A percentile compares a stretch with the other conserved stretches of the same genome.
phyloP scores from a whole-genome alignment of 2,797 vertebrate species.

The Lacerta viridis region DNA sequence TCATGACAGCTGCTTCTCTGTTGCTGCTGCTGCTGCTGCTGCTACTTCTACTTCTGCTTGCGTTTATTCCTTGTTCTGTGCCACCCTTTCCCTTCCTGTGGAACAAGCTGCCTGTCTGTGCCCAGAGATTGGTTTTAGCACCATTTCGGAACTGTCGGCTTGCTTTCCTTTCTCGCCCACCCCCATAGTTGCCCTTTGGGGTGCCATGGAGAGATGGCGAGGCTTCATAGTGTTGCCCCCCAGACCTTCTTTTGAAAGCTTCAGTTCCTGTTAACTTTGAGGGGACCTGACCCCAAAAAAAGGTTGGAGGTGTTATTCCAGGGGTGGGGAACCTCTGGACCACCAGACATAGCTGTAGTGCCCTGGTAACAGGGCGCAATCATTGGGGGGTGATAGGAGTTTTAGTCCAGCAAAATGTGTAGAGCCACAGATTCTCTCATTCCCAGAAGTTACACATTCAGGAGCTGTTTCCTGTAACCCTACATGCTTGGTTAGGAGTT shows the following conservation, averaged over 20 bases:
- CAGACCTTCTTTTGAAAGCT: no score
- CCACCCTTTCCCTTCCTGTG: not conserved
- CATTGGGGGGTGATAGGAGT: no score
- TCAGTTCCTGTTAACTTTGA: not conserved
- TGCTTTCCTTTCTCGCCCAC: not conserved
- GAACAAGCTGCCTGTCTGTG: not conserved
- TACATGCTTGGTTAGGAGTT: not conserved
- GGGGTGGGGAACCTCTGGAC: no score
- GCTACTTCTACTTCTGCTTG: conserved; percentile 50
- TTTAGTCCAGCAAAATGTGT: not conserved
- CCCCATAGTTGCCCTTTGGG: not conserved
- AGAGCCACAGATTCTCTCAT: no score
- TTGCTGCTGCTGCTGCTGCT: conserved; percentile 24
- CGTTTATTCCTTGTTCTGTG: not conserved
- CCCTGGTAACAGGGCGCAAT: no score
- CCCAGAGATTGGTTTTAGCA: not conserved
- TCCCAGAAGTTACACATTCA: not conserved
- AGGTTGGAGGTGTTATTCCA: not conserved
- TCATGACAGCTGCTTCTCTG: conserved; percentile 68
- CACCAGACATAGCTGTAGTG: no score
- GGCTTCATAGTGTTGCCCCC: not conserved
- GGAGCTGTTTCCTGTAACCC: not conserved
- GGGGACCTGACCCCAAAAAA: not conserved
- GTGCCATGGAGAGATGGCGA: no score
- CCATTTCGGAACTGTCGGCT: not conserved